A percentile compares a stretch with the other conserved stretches of the same genome.
These are phyloP conservation scores for Chelon labrosus DNA, from an alignment of 2,797 vertebrate genomes.

Conservation along the genomic window DNA sequence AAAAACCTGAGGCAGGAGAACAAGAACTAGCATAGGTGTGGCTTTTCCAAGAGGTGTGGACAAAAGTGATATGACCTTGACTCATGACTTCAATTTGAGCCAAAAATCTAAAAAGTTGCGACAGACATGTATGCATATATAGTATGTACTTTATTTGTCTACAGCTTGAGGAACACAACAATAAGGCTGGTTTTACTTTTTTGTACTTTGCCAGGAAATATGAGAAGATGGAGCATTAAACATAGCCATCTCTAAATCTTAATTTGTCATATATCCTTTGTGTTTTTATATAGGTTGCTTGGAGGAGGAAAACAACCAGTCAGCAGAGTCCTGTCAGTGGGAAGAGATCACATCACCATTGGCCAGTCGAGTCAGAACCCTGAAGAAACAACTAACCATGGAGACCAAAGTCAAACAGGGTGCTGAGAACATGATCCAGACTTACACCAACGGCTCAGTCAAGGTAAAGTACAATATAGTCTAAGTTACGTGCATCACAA, in stretches of 20 bases:
- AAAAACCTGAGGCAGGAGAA: too few relatives aligned
- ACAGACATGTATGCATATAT: too few relatives aligned
- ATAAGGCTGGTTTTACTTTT: too few relatives aligned
- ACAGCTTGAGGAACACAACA: too few relatives aligned
- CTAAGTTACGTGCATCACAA: too few relatives aligned
- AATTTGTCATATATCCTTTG: background rate
- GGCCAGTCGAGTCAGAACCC: slow-evolving; percentile 84
- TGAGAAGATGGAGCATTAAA: background rate
- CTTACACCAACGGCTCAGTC: slow-evolving; percentile 85
- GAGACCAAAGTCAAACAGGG: slow-evolving; percentile 97
- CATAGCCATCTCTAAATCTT: background rate
- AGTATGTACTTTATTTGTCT: too few relatives aligned
- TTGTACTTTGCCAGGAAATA: too few relatives aligned
- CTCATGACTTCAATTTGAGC: too few relatives aligned
- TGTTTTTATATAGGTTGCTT: slow-evolving; percentile 18
- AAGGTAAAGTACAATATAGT: slow-evolving; percentile 84
- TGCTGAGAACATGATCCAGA: slow-evolving; percentile 95
- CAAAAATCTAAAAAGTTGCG: too few relatives aligned
- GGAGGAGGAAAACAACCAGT: slow-evolving; percentile 73
- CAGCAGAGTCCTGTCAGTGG: slow-evolving; percentile 83
- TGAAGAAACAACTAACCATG: slow-evolving; percentile 94
- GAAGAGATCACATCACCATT: slow-evolving; percentile 84
- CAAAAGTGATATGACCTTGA: too few relatives aligned
- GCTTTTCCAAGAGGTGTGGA: too few relatives aligned
- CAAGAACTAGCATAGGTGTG: too few relatives aligned